Conservation (phyloP, 2,113 vertebrate genomes). For the Cisticola juncidis region DNA sequence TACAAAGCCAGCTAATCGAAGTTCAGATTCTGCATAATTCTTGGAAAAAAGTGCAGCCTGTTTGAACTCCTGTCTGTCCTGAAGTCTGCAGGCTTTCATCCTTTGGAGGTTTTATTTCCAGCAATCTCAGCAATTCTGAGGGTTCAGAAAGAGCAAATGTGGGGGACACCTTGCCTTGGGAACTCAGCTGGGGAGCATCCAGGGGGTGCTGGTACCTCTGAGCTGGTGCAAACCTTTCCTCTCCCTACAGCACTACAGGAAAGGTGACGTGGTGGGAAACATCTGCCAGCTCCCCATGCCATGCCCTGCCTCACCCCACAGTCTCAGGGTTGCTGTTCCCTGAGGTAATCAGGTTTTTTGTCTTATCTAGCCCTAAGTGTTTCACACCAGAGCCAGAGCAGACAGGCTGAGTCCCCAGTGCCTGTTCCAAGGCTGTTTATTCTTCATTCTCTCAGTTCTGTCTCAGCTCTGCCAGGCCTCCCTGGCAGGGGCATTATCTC, state of each 20-base stretch:
- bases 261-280: rapidly evolving
- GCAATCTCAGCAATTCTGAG: background rate
- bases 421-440: no score
- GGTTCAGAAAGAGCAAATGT: background rate
- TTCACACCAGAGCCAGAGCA: no score
- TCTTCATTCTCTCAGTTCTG: no score
- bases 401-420: no score
- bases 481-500: no score
- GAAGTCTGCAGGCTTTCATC: background rate
- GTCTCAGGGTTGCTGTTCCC: no score
- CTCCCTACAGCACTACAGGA: background rate
- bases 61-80: background rate
- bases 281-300: background rate
- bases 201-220: background rate
- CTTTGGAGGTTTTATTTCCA: background rate
- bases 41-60: background rate
- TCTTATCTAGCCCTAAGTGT: no score
- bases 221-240: background rate
- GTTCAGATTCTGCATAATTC: background rate
- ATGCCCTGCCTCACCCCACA: background rate
- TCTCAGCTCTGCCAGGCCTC: no score
- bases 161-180: background rate
- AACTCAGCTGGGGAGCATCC: rapidly evolving
- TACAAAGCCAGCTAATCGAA: background rate
- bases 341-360: no score